A percentile compares a stretch with the other conserved stretches of the same genome.
phyloP scores from a whole-genome alignment of 2,888 invertebrate species.

The Eudemis profundana region DNA sequence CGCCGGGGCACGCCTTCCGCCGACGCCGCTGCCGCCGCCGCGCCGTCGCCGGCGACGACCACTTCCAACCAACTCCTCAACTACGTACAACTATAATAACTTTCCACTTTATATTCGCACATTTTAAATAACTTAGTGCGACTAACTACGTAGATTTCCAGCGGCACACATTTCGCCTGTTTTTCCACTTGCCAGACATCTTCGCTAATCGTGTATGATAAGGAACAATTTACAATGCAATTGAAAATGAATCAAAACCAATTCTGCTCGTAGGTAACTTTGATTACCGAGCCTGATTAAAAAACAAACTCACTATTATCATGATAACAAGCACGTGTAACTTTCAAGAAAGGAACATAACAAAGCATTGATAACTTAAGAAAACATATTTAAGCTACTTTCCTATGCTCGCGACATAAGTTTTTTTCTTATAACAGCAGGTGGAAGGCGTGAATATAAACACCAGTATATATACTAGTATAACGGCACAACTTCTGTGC shows the following conservation, averaged over 20 bases:
- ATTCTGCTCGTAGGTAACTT: too few species aligned
- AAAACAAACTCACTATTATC: not conserved
- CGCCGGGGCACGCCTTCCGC: conserved; percentile 79
- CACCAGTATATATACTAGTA: conserved; percentile 7
- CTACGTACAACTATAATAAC: conserved; percentile 60
- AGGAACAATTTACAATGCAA: not conserved
- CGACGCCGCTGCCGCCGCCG: conserved; percentile 67
- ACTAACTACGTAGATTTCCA: conserved; percentile 11
- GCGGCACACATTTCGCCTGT: not conserved
- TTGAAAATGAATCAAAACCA: not conserved
- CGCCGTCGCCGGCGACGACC: conserved; percentile 61
- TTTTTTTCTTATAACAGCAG: conserved; percentile 19
- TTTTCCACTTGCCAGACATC: not conserved
- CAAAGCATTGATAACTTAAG: not conserved
- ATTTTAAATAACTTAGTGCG: conserved; percentile 28
- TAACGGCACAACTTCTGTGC: conserved; percentile 24
- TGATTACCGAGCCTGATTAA: too few species aligned
- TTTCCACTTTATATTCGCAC: conserved; percentile 49
- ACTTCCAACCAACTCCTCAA: conserved; percentile 57
- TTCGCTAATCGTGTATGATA: not conserved
- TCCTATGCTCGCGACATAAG: conserved; percentile 14
- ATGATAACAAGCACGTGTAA: not conserved
- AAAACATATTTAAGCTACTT: conserved; percentile 10
- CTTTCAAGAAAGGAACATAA: not conserved
- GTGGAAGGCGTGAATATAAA: conserved; percentile 17